Evolutionary conservation across 2,797 vertebrate species (phyloP).

Genomic region (Smutsia temminckii): DNA sequence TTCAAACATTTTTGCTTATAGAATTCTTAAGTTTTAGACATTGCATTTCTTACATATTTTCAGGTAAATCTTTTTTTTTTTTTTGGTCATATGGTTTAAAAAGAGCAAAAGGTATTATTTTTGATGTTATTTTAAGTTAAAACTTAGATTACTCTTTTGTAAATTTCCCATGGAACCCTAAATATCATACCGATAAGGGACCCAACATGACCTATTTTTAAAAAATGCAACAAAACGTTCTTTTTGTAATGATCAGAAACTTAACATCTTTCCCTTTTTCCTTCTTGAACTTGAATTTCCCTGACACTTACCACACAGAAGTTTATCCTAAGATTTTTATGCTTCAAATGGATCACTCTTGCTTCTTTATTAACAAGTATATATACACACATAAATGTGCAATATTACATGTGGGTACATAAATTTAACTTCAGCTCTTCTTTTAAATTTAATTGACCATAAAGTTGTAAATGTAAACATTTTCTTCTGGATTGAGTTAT

Average conservation of each 20-base stretch:
- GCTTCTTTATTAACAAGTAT: constrained; percentile 2
- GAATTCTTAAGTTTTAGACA: background rate
- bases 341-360: background rate
- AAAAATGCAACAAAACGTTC: background rate
- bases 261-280: background rate
- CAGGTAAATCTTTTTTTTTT: background rate
- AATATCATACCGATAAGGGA: background rate
- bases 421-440: background rate
- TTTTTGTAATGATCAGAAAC: constrained; percentile 37
- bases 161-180: constrained; percentile 18
- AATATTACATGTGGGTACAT: background rate
- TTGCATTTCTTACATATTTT: background rate
- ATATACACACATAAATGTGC: background rate
- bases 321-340: constrained; percentile 5
- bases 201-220: background rate
- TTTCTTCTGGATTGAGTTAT: constrained; percentile 50
- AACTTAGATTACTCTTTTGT: background rate
- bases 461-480: background rate
- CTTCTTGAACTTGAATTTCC: constrained; percentile 30
- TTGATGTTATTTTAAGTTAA: constrained; percentile 26
- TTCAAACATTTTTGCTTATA: constrained; percentile 5
- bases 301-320: background rate
- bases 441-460: constrained; percentile 25
- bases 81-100: background rate
- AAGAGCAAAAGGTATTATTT: constrained; percentile 9